phyloP scores from a whole-genome alignment of 1,140 invertebrate species.

The Pogonomyrmex barbatus region DNA sequence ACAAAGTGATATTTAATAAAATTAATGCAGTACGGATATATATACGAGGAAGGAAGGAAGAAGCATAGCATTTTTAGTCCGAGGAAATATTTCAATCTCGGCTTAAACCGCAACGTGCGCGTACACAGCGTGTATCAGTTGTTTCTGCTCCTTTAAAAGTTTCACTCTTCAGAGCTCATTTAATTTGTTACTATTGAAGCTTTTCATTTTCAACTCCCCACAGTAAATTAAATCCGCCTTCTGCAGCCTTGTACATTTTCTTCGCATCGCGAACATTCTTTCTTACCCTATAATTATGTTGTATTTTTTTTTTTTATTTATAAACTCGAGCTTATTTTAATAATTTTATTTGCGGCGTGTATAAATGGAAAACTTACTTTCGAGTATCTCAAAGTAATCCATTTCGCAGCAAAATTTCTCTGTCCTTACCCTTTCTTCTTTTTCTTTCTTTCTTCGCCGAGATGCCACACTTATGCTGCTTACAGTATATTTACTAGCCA shows the following conservation, averaged over 20 bases:
- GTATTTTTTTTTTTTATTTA: background rate
- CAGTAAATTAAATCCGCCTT: slow-evolving; percentile 47
- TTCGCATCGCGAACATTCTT: slow-evolving; percentile 25
- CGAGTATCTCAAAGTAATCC: background rate
- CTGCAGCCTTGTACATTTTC: slow-evolving; percentile 1
- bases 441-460: background rate
- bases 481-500: slow-evolving; percentile 48
- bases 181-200: slow-evolving; percentile 13
- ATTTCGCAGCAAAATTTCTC: slow-evolving; percentile 12
- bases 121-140: background rate
- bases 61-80: background rate
- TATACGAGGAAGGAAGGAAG: background rate
- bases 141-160: slow-evolving; percentile 6
- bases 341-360: background rate
- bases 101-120: background rate
- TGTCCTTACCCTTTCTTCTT: background rate
- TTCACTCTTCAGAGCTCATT: slow-evolving; percentile 28
- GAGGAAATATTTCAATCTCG: background rate
- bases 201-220: slow-evolving; percentile 19
- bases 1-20: background rate
- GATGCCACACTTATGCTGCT: slow-evolving; percentile 47
- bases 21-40: background rate
- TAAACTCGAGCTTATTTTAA: background rate
- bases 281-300: background rate
- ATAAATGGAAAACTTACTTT: slow-evolving; percentile 1